Conservation (phyloP, 2,797 vertebrate species). For the Melanotaenia trifasciata region DNA sequence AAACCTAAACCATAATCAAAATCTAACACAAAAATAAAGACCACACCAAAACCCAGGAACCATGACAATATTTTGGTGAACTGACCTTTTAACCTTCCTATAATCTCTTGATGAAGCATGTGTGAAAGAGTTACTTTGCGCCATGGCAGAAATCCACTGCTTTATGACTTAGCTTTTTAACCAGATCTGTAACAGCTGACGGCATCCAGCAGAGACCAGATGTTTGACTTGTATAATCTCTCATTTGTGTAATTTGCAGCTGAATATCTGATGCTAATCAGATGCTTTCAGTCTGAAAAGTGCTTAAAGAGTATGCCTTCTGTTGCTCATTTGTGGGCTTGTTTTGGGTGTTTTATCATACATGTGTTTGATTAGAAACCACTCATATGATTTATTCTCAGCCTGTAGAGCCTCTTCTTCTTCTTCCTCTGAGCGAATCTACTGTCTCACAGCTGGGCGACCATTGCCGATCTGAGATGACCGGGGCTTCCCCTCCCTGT, state of each 20-base stretch:
- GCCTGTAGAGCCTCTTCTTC: background rate
- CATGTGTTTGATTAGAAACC: background rate
- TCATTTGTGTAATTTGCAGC: constrained; percentile 54
- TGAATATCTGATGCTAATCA: constrained; percentile 9
- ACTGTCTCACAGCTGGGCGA: constrained; percentile 55
- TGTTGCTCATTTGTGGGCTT: background rate
- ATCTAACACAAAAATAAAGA: too few species aligned
- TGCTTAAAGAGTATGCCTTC: background rate
- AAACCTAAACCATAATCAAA: too few species aligned
- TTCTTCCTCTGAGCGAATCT: constrained; percentile 43
- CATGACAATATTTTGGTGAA: too few species aligned
- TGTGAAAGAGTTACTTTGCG: too few species aligned
- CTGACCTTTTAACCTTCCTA: too few species aligned
- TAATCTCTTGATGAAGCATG: too few species aligned
- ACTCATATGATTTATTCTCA: background rate
- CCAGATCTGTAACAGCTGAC: constrained; percentile 19
- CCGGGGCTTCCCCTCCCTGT: constrained; percentile 36
- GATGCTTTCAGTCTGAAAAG: background rate
- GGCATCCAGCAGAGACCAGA: constrained; percentile 41
- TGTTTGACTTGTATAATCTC: constrained; percentile 56
- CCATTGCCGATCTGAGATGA: constrained; percentile 14
- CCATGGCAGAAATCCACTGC: too few species aligned
- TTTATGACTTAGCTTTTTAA: too few species aligned
- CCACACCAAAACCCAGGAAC: too few species aligned
- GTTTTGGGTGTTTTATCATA: background rate